Conservation (phyloP, 2,113 vertebrate genomes). For the Probosciger aterrimus region DNA sequence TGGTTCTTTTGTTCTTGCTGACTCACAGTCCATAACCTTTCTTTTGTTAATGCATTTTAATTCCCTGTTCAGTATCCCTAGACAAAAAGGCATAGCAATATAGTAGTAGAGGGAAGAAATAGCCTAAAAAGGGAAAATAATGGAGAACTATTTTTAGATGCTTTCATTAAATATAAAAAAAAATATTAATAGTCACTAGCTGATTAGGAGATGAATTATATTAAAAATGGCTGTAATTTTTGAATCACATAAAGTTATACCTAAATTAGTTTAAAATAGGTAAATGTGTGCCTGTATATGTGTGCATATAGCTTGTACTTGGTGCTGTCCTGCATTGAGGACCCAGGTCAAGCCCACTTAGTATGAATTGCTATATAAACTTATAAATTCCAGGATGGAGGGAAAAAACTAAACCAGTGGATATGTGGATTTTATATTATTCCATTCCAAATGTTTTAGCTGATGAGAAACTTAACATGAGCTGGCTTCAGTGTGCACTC, state of each 20-base stretch:
- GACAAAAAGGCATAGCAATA: background rate
- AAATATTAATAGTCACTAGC: background rate
- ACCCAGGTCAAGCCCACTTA: background rate
- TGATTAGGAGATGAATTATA: background rate
- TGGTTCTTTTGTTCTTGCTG: slow-evolving; percentile 54
- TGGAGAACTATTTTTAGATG: background rate
- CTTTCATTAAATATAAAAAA: background rate
- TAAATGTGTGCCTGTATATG: background rate
- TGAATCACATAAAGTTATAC: background rate
- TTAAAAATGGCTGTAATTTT: background rate
- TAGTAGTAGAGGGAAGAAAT: background rate
- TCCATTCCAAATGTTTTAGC: background rate
- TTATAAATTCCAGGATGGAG: background rate
- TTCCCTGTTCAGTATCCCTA: slow-evolving; percentile 22
- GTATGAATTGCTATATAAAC: background rate
- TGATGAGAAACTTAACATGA: background rate
- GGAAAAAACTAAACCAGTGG: background rate
- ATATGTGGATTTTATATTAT: background rate
- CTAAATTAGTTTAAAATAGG: background rate
- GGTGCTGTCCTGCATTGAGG: background rate
- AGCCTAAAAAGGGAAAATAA: background rate
- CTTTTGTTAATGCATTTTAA: slow-evolving; percentile 36
- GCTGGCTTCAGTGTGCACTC: background rate
- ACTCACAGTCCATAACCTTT: slow-evolving; percentile 55
- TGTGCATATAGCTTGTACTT: background rate